These are phyloP conservation scores for Nymphalis urticae DNA, from an alignment of 2,888 invertebrate species.

Conservation along the genomic window DNA sequence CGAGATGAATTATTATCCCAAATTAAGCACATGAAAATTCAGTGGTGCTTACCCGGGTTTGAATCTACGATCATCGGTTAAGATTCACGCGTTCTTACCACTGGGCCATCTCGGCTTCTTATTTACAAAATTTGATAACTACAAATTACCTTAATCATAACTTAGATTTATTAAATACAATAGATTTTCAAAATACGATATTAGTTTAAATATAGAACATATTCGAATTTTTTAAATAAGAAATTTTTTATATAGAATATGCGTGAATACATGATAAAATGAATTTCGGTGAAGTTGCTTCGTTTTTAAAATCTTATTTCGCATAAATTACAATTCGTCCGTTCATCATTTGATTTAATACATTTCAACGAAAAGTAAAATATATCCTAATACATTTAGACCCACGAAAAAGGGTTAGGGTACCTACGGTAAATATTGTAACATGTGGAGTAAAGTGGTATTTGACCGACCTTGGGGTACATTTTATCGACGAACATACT, in stretches of 20 bases:
- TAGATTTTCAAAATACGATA: too few species aligned
- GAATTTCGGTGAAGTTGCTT: not conserved
- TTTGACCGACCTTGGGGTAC: conserved; percentile 41
- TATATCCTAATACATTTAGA: conserved; percentile 37
- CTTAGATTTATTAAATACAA: too few species aligned
- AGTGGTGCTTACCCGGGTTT: too few species aligned
- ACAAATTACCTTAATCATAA: not conserved
- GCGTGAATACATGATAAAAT: not conserved
- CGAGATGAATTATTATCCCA: too few species aligned
- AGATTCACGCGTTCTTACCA: too few species aligned
- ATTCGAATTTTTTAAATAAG: too few species aligned
- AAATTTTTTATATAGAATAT: too few species aligned
- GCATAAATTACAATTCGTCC: conserved; percentile 16
- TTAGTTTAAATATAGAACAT: too few species aligned
- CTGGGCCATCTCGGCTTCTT: too few species aligned
- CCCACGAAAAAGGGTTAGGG: conserved; percentile 37
- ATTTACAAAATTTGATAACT: not conserved
- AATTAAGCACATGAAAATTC: too few species aligned
- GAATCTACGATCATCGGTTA: too few species aligned
- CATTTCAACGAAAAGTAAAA: conserved; percentile 31
- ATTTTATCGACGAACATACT: conserved; percentile 39
- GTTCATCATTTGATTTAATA: conserved; percentile 31
- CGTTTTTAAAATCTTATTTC: not conserved
- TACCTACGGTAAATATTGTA: conserved; percentile 43
- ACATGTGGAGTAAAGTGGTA: conserved; percentile 41